phyloP scores from a whole-genome alignment of 2,888 invertebrate genomes.

The Odontocolon sp. region DNA sequence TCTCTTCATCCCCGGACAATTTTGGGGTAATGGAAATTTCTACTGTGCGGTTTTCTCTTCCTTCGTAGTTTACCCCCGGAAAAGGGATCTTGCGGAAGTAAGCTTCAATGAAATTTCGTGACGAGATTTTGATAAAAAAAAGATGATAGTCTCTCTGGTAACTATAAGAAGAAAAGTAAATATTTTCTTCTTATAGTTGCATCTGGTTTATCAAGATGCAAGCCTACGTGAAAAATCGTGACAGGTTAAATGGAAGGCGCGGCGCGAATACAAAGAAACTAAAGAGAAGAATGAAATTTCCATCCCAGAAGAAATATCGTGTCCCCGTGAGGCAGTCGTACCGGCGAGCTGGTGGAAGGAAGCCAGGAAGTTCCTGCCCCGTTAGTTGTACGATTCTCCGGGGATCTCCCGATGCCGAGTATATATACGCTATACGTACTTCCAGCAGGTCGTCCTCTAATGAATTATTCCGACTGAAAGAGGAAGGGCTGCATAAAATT shows the following conservation, averaged over 20 bases:
- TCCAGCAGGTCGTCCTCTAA: constrained; percentile 35
- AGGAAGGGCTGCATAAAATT: constrained; percentile 59
- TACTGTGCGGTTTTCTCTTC: too few species aligned
- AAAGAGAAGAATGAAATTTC: constrained; percentile 33
- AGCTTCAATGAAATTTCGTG: too few species aligned
- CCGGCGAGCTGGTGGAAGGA: constrained; percentile 34
- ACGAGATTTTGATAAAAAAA: too few species aligned
- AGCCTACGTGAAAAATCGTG: not conserved
- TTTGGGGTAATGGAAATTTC: too few species aligned
- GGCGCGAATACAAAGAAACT: not conserved
- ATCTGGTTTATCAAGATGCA: not conserved
- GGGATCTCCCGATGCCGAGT: constrained; percentile 44
- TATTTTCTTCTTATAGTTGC: too few species aligned
- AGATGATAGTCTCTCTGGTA: too few species aligned
- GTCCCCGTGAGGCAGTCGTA: constrained; percentile 3
- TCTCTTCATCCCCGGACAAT: too few species aligned
- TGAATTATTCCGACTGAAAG: constrained; percentile 59
- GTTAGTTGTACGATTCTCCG: constrained; percentile 47
- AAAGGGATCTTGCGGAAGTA: too few species aligned
- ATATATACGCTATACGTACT: constrained; percentile 25
- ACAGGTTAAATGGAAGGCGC: constrained; percentile 2
- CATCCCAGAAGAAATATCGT: constrained; percentile 31
- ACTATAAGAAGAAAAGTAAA: too few species aligned
- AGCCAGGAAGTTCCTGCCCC: constrained; percentile 44
- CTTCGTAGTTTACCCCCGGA: too few species aligned